Percentiles rank a stretch among this genome's conserved stretches.
Evolutionary conservation across 2,113 vertebrate species (phyloP).

Genomic region (Cinclus mexicanus): DNA sequence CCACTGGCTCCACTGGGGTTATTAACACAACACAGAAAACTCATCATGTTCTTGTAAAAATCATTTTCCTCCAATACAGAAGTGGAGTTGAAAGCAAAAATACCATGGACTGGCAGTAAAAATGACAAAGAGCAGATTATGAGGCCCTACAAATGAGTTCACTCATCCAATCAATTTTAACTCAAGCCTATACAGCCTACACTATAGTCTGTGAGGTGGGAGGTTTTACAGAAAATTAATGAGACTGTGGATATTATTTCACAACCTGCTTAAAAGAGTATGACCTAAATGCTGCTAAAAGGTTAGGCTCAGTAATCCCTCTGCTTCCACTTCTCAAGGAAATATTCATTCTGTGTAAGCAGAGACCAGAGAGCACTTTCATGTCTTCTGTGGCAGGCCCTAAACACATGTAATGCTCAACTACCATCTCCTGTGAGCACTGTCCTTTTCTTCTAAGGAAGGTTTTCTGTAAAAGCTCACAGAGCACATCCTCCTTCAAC

Average conservation of each 20-base stretch:
- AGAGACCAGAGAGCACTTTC: neutral
- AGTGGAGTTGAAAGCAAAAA: neutral
- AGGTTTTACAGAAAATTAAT: neutral
- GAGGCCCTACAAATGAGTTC: neutral
- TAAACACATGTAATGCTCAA: neutral
- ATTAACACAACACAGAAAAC: neutral
- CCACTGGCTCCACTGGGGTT: neutral
- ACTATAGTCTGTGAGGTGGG: neutral
- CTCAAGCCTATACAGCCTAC: neutral
- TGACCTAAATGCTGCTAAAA: neutral
- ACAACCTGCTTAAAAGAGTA: neutral
- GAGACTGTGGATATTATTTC: neutral
- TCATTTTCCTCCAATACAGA: neutral
- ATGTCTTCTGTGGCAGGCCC: neutral
- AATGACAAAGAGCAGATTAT: neutral
- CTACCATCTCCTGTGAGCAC: neutral
- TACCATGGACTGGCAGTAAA: neutral
- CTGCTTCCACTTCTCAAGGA: neutral
- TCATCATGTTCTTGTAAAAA: neutral
- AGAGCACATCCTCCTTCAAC: neutral
- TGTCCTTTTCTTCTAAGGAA: neutral
- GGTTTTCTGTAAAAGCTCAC: neutral
- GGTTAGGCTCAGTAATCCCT: neutral
- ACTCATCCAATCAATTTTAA: neutral
- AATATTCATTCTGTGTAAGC: neutral